Percentiles rank a stretch among this genome's conserved stretches.
Evolutionary conservation across 2,888 invertebrate genomes (phyloP).

Genomic region (Eupeodes luniger): DNA sequence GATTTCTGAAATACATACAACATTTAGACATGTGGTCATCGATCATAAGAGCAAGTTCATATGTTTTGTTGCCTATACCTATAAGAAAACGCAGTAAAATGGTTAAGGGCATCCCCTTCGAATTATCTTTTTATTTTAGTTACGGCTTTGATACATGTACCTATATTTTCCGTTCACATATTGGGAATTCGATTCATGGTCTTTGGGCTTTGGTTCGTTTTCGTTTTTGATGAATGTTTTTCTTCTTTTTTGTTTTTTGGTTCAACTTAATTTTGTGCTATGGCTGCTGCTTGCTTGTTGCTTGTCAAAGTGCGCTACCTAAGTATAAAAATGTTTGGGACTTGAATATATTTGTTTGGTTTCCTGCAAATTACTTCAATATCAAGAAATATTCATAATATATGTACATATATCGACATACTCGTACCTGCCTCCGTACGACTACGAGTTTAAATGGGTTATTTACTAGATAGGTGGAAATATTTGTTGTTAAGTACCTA

Average conservation of each 20-base stretch:
- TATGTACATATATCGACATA: no score
- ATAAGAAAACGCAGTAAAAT: no score
- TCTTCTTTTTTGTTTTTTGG: constrained; percentile 4
- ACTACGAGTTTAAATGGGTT: no score
- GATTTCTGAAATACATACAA: no score
- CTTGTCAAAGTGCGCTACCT: constrained; percentile 33
- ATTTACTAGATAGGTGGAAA: no score
- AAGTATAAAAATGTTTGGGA: constrained; percentile 40
- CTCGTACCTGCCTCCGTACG: no score
- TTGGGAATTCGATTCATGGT: constrained; percentile 69
- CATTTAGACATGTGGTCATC: no score
- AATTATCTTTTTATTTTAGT: neutral
- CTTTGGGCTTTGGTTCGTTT: constrained; percentile 65
- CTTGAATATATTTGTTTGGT: constrained; percentile 54
- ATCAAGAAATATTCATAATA: no score
- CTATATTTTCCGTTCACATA: constrained; percentile 18
- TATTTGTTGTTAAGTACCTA: no score
- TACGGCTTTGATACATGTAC: neutral
- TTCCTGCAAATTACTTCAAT: neutral
- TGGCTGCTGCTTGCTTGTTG: neutral
- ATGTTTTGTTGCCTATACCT: no score
- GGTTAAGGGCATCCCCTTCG: no score
- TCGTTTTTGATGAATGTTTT: constrained; percentile 48
- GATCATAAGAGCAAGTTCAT: no score
- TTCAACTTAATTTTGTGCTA: constrained; percentile 31